Base-by-base conservation (phyloP, 1,140 invertebrate species). In the Cryptotermes secundus region DNA sequence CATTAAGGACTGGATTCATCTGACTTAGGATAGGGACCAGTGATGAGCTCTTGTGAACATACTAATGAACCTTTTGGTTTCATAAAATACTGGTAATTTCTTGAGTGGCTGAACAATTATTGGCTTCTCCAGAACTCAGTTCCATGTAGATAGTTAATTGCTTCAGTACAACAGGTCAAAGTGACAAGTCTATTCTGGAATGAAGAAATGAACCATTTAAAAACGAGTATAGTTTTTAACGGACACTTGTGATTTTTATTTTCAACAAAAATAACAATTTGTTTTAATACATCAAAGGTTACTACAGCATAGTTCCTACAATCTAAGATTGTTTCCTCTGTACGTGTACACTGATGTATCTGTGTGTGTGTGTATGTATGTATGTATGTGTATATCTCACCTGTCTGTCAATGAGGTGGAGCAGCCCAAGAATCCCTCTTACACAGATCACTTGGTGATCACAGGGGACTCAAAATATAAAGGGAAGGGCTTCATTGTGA, bases 261-360 rank as follows among this genome's bases (percentile, higher is more conserved):
- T 83, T 49, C 82, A 59, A 45, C 82, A 83, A 59, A 59, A 83
- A 59, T 49, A 83, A 84, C 80, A 83, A 84, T 84, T 82, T 84
- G 59, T 72, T 84, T 83, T 83, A 42, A 84, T 45, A 38, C 35
- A 83, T 83, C 34, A 38, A 84, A 35, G 53, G 16, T 34, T 45
- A 83, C 82, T 83, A 45, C 82, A 83, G 81, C 24, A 84, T 31
- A 72, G n/a, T 72, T 31, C 59, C 59, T 72, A 72, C 59, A 72
- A 72, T 72, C 59, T 72, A 72, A 72, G 59, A 72, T 72, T 26
- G 2, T 31, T 26, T 31, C 3, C 31, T 12, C 3, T 72, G 53
- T 59, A 0, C 24, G 4, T 59, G 26, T 59, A 22, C 24, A 22
- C 24, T 14, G 19, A 22, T 59, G 53, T 59, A 19, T 59, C 16